phyloP scores from a whole-genome alignment of 1,140 invertebrate genomes.

The Drosophila hydei region DNA sequence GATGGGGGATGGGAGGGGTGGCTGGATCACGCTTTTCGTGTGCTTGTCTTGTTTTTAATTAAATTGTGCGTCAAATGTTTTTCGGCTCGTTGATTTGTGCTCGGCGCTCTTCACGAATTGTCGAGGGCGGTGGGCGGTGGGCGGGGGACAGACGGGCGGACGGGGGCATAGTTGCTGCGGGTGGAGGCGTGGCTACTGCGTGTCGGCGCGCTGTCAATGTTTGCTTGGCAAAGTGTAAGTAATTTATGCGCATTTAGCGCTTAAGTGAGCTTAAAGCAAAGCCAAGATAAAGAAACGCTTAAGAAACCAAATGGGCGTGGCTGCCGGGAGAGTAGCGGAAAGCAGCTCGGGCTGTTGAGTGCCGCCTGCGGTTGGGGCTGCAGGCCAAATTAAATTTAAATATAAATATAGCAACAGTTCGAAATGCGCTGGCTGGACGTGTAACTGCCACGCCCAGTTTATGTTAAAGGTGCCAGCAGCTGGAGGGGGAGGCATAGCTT shows the following conservation, averaged over 20 bases:
- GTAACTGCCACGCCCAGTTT: not conserved
- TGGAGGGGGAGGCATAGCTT: not conserved
- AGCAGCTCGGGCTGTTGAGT: too few relatives aligned
- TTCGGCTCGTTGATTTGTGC: slow-evolving; percentile 66
- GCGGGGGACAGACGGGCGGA: too few relatives aligned
- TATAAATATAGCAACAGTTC: slow-evolving; percentile 6
- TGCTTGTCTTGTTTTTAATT: slow-evolving; percentile 68
- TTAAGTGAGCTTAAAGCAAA: slow-evolving; percentile 74
- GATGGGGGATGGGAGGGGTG: not conserved
- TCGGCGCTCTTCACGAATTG: slow-evolving; percentile 5
- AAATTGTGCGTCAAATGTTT: slow-evolving; percentile 80
- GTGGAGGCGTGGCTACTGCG: slow-evolving; percentile 37
- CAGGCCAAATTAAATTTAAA: slow-evolving; percentile 2
- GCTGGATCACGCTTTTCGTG: not conserved
- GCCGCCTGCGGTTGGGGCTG: not conserved
- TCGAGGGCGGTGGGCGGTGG: slow-evolving; percentile 2
- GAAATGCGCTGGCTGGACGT: not conserved
- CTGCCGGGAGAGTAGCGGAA: too few relatives aligned
- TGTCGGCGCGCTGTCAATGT: slow-evolving; percentile 67
- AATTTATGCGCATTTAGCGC: slow-evolving; percentile 81
- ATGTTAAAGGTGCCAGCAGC: not conserved
- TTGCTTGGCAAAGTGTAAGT: slow-evolving; percentile 80
- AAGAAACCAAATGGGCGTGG: slow-evolving; percentile 33
- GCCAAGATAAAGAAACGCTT: slow-evolving; percentile 46
- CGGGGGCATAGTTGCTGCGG: not conserved